Conservation (phyloP, 2,113 vertebrate species). For the Varanus salvator region DNA sequence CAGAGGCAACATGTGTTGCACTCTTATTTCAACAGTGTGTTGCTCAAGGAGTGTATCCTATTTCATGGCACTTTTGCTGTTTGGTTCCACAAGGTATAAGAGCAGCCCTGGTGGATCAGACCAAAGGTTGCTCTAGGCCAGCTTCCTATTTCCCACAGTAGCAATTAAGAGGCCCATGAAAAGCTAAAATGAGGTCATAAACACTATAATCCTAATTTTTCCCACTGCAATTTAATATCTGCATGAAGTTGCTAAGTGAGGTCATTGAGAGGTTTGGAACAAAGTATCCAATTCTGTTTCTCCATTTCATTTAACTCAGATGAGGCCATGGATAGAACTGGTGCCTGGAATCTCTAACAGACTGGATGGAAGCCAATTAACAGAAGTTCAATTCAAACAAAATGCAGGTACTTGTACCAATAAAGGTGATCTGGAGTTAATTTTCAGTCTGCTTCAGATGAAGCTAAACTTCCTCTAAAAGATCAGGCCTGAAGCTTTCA, state of each 20-base stretch:
- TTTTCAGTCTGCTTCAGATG: neutral
- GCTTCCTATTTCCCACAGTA: neutral
- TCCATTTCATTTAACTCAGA: neutral
- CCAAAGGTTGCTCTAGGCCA: neutral
- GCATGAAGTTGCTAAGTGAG: neutral
- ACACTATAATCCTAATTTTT: neutral
- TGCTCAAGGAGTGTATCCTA: neutral
- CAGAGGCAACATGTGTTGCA: too few relatives aligned
- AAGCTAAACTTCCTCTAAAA: neutral
- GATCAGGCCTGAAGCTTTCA: neutral
- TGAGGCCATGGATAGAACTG: neutral
- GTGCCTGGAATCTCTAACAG: neutral
- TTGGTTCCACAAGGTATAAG: neutral
- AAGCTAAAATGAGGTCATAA: neutral
- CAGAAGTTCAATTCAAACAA: neutral
- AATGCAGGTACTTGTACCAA: neutral
- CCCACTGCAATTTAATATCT: neutral
- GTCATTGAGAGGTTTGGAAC: neutral
- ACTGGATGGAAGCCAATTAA: neutral
- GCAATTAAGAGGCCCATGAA: neutral
- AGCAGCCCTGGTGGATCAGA: neutral
- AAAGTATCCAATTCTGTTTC: neutral
- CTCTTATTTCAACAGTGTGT: neutral
- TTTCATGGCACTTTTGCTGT: neutral
- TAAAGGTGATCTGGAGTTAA: neutral